phyloP scores from a whole-genome alignment of 2,113 vertebrate species.

The Tor tambroides region DNA sequence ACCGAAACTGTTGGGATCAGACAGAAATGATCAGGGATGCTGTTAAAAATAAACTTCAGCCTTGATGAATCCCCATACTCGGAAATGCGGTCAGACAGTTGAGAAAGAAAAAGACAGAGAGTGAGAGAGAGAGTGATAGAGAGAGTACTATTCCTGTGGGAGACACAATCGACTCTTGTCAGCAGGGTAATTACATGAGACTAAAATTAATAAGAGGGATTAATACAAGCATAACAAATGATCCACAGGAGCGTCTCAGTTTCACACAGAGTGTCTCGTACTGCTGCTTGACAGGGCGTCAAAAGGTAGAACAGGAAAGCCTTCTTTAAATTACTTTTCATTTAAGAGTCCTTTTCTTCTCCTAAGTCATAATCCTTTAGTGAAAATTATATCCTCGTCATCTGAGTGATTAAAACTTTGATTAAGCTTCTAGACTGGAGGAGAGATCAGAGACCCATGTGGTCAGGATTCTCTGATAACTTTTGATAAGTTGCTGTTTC shows the following conservation, averaged over 20 bases:
- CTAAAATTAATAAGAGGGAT: slow-evolving; percentile 45
- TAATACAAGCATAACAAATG: slow-evolving; percentile 45
- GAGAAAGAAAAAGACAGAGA: slow-evolving; percentile 13
- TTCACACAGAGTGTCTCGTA: slow-evolving; percentile 7
- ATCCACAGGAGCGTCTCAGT: slow-evolving; percentile 10
- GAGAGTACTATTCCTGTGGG: slow-evolving; percentile 11
- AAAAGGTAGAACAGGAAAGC: slow-evolving; percentile 15
- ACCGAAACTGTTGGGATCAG: neutral
- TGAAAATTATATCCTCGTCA: neutral
- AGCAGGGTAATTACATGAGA: slow-evolving; percentile 44
- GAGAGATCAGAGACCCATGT: neutral
- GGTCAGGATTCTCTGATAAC: neutral
- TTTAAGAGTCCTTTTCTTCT: slow-evolving; percentile 25
- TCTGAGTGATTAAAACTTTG: slow-evolving; percentile 42
- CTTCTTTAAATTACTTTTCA: neutral
- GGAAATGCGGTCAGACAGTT: neutral
- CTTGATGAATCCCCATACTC: neutral
- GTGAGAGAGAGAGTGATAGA: neutral
- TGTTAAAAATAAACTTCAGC: slow-evolving; percentile 10
- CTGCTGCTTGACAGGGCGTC: slow-evolving; percentile 10
- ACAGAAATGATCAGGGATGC: slow-evolving; percentile 1
- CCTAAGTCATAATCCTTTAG: slow-evolving; percentile 31
- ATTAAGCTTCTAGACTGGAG: slow-evolving; percentile 26
- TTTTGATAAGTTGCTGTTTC: slow-evolving; percentile 1
- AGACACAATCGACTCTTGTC: slow-evolving; percentile 42